Evolutionary conservation across 2,113 vertebrate genomes (phyloP).

Genomic region (Mesembrinibis cayennensis): DNA sequence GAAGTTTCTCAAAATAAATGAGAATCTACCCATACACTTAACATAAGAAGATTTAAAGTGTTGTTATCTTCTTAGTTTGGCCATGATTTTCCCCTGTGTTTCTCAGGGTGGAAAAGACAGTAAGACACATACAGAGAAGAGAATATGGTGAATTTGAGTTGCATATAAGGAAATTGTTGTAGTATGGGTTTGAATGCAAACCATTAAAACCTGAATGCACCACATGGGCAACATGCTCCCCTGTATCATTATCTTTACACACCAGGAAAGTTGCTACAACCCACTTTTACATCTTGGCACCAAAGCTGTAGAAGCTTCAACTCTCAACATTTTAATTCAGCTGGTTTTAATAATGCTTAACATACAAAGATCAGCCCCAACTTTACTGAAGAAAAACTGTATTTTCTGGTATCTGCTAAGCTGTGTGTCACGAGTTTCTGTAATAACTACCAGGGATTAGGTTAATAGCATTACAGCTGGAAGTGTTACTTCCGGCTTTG

Average conservation of each 20-base stretch:
- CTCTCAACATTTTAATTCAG: conserved; percentile 15
- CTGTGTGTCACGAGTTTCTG: conserved; percentile 21
- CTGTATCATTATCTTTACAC: background rate
- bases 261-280: background rate
- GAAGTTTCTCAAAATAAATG: background rate
- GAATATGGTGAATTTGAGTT: background rate
- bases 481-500: conserved; percentile 47
- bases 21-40: background rate
- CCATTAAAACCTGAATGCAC: background rate
- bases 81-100: background rate
- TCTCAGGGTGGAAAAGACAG: background rate
- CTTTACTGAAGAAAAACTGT: conserved; percentile 6
- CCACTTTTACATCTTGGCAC: background rate
- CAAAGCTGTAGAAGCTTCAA: background rate
- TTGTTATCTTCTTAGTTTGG: background rate
- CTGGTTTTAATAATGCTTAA: conserved; percentile 5
- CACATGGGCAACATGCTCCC: fast-evolving
- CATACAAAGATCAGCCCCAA: conserved; percentile 25
- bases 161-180: background rate
- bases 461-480: conserved; percentile 64
- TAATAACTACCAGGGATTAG: conserved; percentile 56
- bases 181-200: background rate
- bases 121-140: background rate
- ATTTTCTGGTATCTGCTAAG: conserved; percentile 44
- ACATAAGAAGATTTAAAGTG: background rate